Evolutionary conservation across 2,113 vertebrate genomes (phyloP), one percentile per base, ranked within the genome.

Genomic region (Ceyx melanurus): DNA sequence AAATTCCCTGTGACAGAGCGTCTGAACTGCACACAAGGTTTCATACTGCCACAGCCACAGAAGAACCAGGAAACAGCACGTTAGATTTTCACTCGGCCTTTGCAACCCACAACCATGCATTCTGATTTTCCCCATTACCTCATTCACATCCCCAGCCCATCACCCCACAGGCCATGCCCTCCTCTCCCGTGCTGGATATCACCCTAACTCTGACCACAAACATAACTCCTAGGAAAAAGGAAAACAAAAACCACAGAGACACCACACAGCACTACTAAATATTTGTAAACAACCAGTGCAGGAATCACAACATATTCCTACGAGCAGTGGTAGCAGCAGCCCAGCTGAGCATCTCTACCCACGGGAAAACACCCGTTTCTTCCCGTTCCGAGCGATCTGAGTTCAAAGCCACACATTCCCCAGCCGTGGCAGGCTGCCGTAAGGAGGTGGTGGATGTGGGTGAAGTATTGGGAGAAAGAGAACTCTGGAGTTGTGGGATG

Each of bases 141-240:
- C 93, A 46, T 21, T 57, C 78, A n/a, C 67, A 70, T 58, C 65
- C 82, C 56, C 76, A 79, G 56, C 87, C 87, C 45, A 37, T 35
- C 75, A 57, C 93, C 70, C 65, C 61, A 28, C 31, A 66, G 1
- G 6, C 74, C 64, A 13, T 76, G 37, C 79, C 82, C 71, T 86
- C 72, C 82, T 35, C 82, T 76, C 82, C 79, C 28, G 81, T 65
- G 5, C 71, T 40, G 61, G 15, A 45, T 79, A 72, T 66, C 89
- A 91, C 92, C 92, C 83, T 25, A 91, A 74, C 76, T 80, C 90
- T 70, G 72, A 93, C 85, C 92, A 81, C 82, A 95, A 74, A 91
- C 68, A 17, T n/a, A 88, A 94, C 62, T 92, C 92, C 79, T 37
- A 33, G 54, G 72, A 56, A 80, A 81, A 80, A 67, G 48, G 33